These are phyloP conservation scores for Macaca nemestrina DNA, from an alignment of 2,113 vertebrate genomes.

Conservation along the genomic window DNA sequence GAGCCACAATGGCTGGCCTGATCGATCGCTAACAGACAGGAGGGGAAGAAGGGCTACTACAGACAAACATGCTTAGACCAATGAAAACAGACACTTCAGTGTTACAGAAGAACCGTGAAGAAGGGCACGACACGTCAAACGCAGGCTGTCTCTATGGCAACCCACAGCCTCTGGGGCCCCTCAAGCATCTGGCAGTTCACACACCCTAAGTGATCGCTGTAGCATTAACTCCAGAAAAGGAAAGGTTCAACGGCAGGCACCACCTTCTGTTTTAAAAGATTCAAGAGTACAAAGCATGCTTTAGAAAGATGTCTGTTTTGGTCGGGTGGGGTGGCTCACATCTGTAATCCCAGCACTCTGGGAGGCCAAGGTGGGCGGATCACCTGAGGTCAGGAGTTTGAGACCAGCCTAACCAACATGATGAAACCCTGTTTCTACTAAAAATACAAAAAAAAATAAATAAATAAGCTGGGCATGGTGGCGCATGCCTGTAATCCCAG, in stretches of 20 bases:
- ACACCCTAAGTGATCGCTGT: rapidly evolving
- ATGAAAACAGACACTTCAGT: background rate
- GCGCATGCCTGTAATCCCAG: background rate
- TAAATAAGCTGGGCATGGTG: background rate
- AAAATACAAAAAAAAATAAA: background rate
- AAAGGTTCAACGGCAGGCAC: background rate
- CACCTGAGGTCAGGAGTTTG: background rate
- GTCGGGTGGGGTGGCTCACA: background rate
- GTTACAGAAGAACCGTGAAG: background rate
- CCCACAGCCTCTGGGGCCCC: background rate
- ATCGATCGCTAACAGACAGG: background rate
- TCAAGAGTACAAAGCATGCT: background rate
- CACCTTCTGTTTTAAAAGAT: background rate
- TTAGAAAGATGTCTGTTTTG: background rate
- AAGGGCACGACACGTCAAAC: background rate
- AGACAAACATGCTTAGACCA: background rate
- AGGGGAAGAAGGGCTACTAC: background rate
- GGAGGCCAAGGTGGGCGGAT: background rate
- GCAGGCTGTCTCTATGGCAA: background rate
- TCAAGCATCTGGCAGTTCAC: background rate
- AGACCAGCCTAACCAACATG: background rate
- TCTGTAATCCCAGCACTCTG: background rate
- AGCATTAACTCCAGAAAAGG: background rate
- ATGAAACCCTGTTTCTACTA: background rate
- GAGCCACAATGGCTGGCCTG: too few relatives aligned